Percentiles rank a stretch among this genome's conserved stretches.
These are phyloP conservation scores for Vespertilio murinus DNA, from an alignment of 2,797 vertebrate genomes.

Conservation along the genomic window DNA sequence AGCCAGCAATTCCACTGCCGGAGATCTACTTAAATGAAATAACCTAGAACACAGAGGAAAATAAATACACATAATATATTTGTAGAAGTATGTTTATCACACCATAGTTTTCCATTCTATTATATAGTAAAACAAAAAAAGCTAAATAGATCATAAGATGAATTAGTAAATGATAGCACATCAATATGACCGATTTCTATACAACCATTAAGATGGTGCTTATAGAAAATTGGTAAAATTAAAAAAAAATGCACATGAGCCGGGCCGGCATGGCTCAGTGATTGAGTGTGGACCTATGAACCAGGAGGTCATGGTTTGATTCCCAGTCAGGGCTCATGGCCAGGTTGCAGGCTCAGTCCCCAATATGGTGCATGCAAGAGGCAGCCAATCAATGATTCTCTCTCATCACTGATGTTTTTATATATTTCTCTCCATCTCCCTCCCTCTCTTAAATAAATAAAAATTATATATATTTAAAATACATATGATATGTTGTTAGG, in stretches of 20 bases:
- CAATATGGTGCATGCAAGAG: too few species aligned
- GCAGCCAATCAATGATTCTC: too few species aligned
- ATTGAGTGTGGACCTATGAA: too few species aligned
- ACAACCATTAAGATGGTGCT: slow-evolving; percentile 64
- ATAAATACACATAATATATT: slow-evolving; percentile 66
- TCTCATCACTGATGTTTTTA: too few species aligned
- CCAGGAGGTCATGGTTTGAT: too few species aligned
- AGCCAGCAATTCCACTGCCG: slow-evolving; percentile 54
- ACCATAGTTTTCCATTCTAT: slow-evolving; percentile 35
- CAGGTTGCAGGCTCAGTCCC: too few species aligned
- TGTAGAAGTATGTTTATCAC: slow-evolving; percentile 65
- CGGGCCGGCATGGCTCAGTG: too few species aligned
- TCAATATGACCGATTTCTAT: slow-evolving; percentile 53
- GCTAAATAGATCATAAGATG: slow-evolving; percentile 64
- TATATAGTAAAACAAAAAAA: slow-evolving; percentile 45
- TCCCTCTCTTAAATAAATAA: too few species aligned
- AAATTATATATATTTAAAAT: not conserved
- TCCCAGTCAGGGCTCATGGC: too few species aligned
- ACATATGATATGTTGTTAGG: slow-evolving; percentile 9
- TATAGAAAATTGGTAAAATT: slow-evolving; percentile 63
- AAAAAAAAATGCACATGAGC: not conserved
- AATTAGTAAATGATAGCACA: slow-evolving; percentile 70
- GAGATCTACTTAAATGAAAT: slow-evolving; percentile 70
- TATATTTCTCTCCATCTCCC: too few species aligned
- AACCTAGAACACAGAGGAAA: slow-evolving; percentile 50